These are phyloP conservation scores for Epinephelus awoara DNA, from an alignment of 2,797 vertebrate species.

Conservation along the genomic window DNA sequence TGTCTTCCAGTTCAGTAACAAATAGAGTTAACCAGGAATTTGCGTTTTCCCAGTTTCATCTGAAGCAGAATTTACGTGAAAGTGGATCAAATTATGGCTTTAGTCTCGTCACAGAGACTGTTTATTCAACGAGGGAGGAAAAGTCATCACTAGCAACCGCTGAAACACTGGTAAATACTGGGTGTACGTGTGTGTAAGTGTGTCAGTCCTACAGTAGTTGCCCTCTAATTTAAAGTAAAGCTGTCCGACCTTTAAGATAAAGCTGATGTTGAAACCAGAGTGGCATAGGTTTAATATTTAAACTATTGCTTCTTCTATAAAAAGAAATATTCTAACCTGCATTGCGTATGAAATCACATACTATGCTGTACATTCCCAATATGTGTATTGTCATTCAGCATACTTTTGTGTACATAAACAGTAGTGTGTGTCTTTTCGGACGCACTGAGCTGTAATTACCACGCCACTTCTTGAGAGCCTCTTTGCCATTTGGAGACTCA, in stretches of 20 bases:
- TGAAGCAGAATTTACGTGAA: conserved; percentile 27
- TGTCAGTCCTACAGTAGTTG: background rate
- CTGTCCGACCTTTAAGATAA: conserved; percentile 22
- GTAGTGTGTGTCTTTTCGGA: too few species aligned
- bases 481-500: too few species aligned
- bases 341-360: too few species aligned
- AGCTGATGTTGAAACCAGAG: too few species aligned
- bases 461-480: too few species aligned
- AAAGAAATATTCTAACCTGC: too few species aligned
- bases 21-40: conserved; percentile 39
- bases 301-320: too few species aligned
- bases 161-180: conserved; percentile 17
- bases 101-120: conserved; percentile 5
- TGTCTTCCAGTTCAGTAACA: conserved; percentile 38
- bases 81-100: conserved; percentile 43
- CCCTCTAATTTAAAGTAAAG: conserved; percentile 31
- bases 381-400: too few species aligned
- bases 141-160: conserved; percentile 13
- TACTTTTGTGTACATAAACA: too few species aligned
- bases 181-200: conserved; percentile 14
- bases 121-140: conserved; percentile 20
- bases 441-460: too few species aligned
- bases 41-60: conserved; percentile 39
- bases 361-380: too few species aligned
- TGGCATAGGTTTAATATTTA: too few species aligned